These are phyloP conservation scores for Unio pictorum DNA, from an alignment of 2,888 invertebrate genomes.

Conservation along the genomic window DNA sequence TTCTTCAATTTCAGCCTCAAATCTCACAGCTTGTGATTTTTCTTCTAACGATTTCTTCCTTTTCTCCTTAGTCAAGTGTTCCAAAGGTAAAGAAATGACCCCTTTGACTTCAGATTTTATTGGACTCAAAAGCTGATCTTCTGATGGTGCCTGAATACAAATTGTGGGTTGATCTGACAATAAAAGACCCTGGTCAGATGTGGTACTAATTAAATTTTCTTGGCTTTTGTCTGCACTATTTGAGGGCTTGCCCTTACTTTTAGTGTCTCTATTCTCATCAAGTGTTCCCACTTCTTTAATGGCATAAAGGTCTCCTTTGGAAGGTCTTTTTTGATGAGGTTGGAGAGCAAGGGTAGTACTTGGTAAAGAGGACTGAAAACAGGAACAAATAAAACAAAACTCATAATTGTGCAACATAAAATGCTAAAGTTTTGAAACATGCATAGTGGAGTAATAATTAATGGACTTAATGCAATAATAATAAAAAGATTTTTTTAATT, in stretches of 20 bases:
- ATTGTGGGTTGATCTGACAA: too few species aligned
- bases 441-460: background rate
- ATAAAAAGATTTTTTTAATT: too few species aligned
- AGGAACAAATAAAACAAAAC: constrained; percentile 40
- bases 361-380: constrained; percentile 49
- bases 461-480: background rate
- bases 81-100: constrained; percentile 24
- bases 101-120: constrained; percentile 12
- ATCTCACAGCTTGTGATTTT: too few species aligned
- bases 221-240: too few species aligned
- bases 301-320: constrained; percentile 12
- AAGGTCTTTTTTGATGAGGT: constrained; percentile 31
- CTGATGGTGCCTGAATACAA: too few species aligned
- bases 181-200: too few species aligned
- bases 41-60: too few species aligned
- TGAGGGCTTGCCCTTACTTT: background rate
- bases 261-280: background rate
- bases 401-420: background rate
- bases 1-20: too few species aligned
- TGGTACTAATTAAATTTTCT: too few species aligned
- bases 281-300: constrained; percentile 2
- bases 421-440: background rate
- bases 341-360: constrained; percentile 31
- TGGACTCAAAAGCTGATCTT: background rate
- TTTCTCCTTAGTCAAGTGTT: constrained; percentile 10